Percentiles rank a stretch among this genome's conserved stretches.
These are phyloP conservation scores for Chydorus sphaericus DNA, from an alignment of 2,888 invertebrate species.

Conservation along the genomic window DNA sequence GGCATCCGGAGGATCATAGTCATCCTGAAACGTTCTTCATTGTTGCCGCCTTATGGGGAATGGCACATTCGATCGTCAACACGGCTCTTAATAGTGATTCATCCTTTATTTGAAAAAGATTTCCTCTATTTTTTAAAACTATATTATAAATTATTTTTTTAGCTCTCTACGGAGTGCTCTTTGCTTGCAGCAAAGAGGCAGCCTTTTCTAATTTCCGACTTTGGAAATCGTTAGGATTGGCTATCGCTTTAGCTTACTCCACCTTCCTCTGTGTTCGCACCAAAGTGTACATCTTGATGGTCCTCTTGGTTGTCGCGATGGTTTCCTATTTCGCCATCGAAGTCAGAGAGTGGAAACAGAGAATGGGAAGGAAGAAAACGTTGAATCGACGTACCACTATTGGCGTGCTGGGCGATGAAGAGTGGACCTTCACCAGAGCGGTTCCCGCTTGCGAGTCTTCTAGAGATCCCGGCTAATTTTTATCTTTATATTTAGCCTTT, in stretches of 20 bases:
- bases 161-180: slow-evolving; percentile 69
- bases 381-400: too few species aligned
- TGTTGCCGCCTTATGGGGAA: slow-evolving; percentile 83
- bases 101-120: too few species aligned
- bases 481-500: too few species aligned
- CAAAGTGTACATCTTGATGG: slow-evolving; percentile 53
- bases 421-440: too few species aligned
- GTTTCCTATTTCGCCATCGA: slow-evolving; percentile 56
- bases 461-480: too few species aligned
- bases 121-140: too few species aligned
- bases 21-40: slow-evolving; percentile 68
- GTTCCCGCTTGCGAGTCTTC: too few species aligned
- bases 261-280: slow-evolving; percentile 56
- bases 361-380: too few species aligned
- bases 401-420: too few species aligned
- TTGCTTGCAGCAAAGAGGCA: slow-evolving; percentile 71
- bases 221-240: slow-evolving; percentile 83
- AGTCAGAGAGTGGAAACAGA: slow-evolving; percentile 11
- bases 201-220: too few species aligned
- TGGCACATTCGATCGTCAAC: slow-evolving; percentile 91
- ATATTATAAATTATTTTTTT: too few species aligned
- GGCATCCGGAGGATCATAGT: slow-evolving; percentile 59
- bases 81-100: slow-evolving; percentile 46
- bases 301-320: slow-evolving; percentile 53
- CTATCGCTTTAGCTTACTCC: slow-evolving; percentile 65